Evolutionary conservation across 35 echinoderm and acorn worm genomes (phyloP).

Genomic region (Ophiothrix spiculata): DNA sequence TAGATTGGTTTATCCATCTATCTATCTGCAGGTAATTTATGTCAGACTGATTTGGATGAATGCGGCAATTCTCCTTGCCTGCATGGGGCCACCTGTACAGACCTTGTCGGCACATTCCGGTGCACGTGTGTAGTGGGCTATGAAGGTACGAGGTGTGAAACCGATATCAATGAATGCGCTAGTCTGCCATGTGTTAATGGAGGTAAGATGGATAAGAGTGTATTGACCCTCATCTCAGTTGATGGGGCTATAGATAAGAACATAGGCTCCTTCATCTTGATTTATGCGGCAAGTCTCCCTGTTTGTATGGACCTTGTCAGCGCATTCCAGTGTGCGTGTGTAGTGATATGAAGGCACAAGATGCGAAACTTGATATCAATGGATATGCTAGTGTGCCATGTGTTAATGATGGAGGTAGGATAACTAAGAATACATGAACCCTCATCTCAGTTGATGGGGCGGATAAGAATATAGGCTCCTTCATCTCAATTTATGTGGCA

Average conservation of each 20-base stretch:
- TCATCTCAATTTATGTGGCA: constrained; percentile 37
- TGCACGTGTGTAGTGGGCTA: constrained; percentile 10
- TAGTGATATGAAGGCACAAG: constrained; percentile 31
- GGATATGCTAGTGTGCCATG: constrained; percentile 3
- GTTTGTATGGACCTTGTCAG: constrained; percentile 53
- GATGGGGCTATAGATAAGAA: neutral
- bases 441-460: constrained; percentile 41
- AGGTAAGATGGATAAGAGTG: neutral
- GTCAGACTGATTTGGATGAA: constrained; percentile 42
- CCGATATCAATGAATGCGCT: constrained; percentile 11
- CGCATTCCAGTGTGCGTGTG: constrained; percentile 38
- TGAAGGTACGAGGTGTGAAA: constrained; percentile 8
- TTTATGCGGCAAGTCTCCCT: constrained; percentile 48
- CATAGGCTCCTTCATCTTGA: neutral
- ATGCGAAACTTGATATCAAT: constrained; percentile 11
- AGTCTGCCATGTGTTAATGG: constrained; percentile 6
- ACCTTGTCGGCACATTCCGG: neutral
- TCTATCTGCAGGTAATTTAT: constrained; percentile 13
- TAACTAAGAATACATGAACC: constrained; percentile 31
- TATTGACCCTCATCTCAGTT: neutral
- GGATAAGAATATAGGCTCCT: neutral
- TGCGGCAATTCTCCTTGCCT: constrained; percentile 40
- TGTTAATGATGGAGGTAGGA: constrained; percentile 38
- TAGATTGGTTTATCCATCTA: no score
- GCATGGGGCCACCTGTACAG: constrained; percentile 27